phyloP scores from a whole-genome alignment of 2,888 invertebrate species.

The Amiota communis region DNA sequence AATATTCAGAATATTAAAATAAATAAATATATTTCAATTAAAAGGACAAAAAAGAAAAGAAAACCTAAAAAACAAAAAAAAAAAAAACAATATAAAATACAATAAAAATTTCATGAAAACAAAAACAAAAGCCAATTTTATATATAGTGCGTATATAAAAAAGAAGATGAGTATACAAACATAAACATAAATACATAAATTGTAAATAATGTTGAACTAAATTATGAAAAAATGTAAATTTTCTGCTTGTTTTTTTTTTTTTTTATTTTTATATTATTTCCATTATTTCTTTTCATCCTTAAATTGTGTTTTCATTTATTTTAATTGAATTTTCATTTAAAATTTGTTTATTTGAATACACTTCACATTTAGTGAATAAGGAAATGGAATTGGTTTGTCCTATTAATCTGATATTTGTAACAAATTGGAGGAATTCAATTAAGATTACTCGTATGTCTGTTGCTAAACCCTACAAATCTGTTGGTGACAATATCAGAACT shows the following conservation, averaged over 20 bases:
- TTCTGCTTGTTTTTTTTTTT: slow-evolving; percentile 8
- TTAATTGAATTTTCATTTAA: neutral
- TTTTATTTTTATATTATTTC: neutral
- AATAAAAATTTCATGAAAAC: slow-evolving; percentile 13
- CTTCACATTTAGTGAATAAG: too few species aligned
- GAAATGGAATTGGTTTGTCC: too few species aligned
- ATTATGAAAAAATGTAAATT: slow-evolving; percentile 14
- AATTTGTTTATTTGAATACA: neutral
- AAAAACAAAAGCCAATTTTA: neutral
- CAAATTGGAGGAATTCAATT: too few species aligned
- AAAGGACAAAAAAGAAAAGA: slow-evolving; percentile 10
- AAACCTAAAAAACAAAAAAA: slow-evolving; percentile 36
- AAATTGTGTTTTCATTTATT: slow-evolving; percentile 4
- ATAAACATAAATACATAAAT: slow-evolving; percentile 16
- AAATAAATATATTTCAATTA: slow-evolving; percentile 16
- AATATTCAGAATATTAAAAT: slow-evolving; percentile 48
- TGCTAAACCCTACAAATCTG: too few species aligned
- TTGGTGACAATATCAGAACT: too few species aligned
- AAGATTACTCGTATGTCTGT: too few species aligned
- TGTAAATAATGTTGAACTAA: slow-evolving; percentile 19
- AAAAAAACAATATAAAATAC: slow-evolving; percentile 48
- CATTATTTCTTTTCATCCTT: neutral
- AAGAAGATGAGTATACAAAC: neutral
- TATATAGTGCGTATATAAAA: too few species aligned
- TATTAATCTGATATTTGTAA: too few species aligned